These are phyloP conservation scores for Agapornis canus DNA, from an alignment of 2,797 vertebrate genomes.

Conservation along the genomic window DNA sequence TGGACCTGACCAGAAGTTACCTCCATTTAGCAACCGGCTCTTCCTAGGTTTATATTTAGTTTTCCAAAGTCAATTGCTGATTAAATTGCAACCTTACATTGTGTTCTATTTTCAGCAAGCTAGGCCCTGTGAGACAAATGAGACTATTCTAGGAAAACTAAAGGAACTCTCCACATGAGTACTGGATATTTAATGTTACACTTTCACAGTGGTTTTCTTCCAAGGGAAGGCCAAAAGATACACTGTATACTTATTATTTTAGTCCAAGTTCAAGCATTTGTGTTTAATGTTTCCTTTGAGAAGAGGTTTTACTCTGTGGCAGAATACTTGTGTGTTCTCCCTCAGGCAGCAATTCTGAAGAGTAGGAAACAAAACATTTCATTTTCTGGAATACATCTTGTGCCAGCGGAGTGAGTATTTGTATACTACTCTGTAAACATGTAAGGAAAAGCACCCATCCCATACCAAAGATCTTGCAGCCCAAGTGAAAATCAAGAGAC, in stretches of 20 bases:
- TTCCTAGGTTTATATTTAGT: slow-evolving; percentile 60
- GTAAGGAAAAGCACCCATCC: not conserved
- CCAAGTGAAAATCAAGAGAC: not conserved
- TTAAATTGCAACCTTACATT: slow-evolving; percentile 57
- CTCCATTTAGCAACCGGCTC: not conserved
- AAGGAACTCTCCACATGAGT: not conserved
- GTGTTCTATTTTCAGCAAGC: slow-evolving; percentile 11
- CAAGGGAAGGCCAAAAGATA: not conserved
- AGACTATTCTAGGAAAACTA: slow-evolving; percentile 39
- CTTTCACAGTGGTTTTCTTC: not conserved
- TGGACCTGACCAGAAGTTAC: not conserved
- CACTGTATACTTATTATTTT: not conserved
- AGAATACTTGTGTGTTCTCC: not conserved
- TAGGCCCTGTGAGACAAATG: not conserved
- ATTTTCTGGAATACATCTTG: not conserved
- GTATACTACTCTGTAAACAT: not conserved
- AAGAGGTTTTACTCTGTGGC: not conserved
- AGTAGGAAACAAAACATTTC: not conserved
- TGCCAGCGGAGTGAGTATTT: not conserved
- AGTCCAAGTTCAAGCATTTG: not conserved
- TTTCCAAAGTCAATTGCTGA: slow-evolving; percentile 20
- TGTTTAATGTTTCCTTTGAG: not conserved
- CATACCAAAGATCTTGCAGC: not conserved
- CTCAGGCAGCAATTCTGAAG: not conserved
- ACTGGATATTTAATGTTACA: not conserved